A percentile compares a stretch with the other conserved stretches of the same genome.
These are phyloP conservation scores for Aleadryas rufinucha DNA, from an alignment of 2,113 vertebrate species.

Conservation along the genomic window DNA sequence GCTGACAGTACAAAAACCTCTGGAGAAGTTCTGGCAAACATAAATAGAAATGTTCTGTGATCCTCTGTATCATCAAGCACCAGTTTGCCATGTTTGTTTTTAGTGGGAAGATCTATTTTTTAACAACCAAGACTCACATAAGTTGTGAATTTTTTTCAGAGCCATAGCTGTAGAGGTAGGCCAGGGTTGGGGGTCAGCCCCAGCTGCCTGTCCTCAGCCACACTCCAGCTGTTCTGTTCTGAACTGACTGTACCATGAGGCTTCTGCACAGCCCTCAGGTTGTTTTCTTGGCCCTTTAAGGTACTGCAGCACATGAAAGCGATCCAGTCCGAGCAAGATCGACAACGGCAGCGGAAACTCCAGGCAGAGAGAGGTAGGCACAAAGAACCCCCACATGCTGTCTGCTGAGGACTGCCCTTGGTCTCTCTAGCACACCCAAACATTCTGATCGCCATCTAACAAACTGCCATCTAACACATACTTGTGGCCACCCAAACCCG, in stretches of 20 bases:
- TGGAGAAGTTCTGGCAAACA: background rate
- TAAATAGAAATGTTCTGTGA: background rate
- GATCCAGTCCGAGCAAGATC: constrained; percentile 86
- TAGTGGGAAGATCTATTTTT: background rate
- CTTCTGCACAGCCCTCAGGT: background rate
- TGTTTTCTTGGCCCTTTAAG: constrained; percentile 65
- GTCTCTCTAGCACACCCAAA: background rate
- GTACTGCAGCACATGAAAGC: constrained; percentile 91
- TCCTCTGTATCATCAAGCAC: background rate
- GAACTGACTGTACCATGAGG: background rate
- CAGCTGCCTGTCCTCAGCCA: background rate
- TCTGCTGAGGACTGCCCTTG: background rate
- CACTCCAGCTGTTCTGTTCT: background rate
- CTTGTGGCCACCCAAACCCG: background rate
- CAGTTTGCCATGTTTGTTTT: background rate
- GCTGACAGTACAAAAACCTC: background rate
- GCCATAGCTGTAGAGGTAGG: background rate
- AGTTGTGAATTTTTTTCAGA: background rate
- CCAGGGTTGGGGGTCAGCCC: background rate
- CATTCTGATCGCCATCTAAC: background rate
- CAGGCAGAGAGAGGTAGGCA: constrained; percentile 81
- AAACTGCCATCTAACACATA: background rate
- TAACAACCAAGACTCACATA: background rate
- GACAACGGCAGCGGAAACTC: constrained; percentile 83
- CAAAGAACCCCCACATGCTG: background rate